Conservation (phyloP, 2,888 invertebrate species). For the Drosophila subsilvestris region DNA sequence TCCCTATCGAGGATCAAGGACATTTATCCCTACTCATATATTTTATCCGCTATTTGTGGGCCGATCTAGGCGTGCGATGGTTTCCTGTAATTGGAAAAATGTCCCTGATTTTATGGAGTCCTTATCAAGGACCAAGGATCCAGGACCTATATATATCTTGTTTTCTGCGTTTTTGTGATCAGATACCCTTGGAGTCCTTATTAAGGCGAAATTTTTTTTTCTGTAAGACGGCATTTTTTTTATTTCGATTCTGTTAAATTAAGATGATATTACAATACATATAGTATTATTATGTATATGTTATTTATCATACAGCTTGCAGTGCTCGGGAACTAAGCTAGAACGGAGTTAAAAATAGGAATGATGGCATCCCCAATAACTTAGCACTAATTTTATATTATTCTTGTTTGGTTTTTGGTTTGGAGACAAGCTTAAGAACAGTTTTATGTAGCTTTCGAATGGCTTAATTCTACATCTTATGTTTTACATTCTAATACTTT, state of each 20-base stretch:
- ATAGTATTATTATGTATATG: constrained; percentile 35
- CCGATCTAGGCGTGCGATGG: too few species aligned
- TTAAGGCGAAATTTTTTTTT: not conserved
- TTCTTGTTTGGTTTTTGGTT: not conserved
- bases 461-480: constrained; percentile 24
- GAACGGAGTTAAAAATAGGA: constrained; percentile 25
- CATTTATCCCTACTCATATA: too few species aligned
- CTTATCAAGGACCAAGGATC: too few species aligned
- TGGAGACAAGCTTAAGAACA: constrained; percentile 43
- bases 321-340: constrained; percentile 68
- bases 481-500: constrained; percentile 78
- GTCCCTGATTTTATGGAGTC: too few species aligned
- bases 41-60: too few species aligned
- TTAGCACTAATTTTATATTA: constrained; percentile 13
- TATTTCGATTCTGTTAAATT: constrained; percentile 62
- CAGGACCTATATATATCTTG: too few species aligned
- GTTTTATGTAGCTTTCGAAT: constrained; percentile 7
- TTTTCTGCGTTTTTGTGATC: too few species aligned
- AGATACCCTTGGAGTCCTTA: not conserved
- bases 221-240: constrained; percentile 75
- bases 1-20: too few species aligned
- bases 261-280: constrained; percentile 52
- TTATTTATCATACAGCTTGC: constrained; percentile 61
- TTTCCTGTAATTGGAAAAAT: too few species aligned
- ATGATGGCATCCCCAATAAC: constrained; percentile 22